Conservation (phyloP, 2,888 invertebrate species). For the Idaea biselata region DNA sequence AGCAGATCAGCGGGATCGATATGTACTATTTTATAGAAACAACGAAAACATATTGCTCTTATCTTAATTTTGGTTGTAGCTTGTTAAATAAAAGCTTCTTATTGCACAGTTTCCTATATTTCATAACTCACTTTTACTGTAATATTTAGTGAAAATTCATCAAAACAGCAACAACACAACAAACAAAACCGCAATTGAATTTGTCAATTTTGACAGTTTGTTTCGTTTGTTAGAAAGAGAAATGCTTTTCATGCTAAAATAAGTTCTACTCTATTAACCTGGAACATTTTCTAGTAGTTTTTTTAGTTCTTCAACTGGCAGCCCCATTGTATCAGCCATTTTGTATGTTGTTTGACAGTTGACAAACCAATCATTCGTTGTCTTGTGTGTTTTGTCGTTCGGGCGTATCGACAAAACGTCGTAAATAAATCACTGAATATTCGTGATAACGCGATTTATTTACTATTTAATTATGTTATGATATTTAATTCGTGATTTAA, state of each 20-base stretch:
- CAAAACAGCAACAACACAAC: not conserved
- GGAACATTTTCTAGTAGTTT: not conserved
- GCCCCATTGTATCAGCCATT: constrained; percentile 9
- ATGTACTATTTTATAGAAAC: not conserved
- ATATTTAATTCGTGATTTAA: constrained; percentile 40
- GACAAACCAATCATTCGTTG: constrained; percentile 11
- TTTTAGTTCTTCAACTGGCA: not conserved
- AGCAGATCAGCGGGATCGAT: not conserved
- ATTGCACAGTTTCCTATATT: too few relatives aligned
- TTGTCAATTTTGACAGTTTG: too few relatives aligned
- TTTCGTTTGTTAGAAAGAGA: too few relatives aligned
- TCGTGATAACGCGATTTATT: constrained; percentile 7
- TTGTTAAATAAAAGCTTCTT: not conserved
- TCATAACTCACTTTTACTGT: too few relatives aligned
- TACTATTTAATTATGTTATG: constrained; percentile 57
- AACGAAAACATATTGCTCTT: not conserved
- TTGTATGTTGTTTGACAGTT: constrained; percentile 2
- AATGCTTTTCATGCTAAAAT: not conserved
- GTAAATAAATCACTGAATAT: constrained; percentile 9
- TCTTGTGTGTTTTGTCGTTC: constrained; percentile 15
- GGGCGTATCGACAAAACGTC: constrained; percentile 13
- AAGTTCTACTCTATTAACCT: not conserved
- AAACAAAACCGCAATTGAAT: not conserved
- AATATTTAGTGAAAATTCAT: not conserved
- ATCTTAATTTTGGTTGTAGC: not conserved